Evolutionary conservation across 2,888 invertebrate species (phyloP).

Genomic region (Ypsolopha sequella): DNA sequence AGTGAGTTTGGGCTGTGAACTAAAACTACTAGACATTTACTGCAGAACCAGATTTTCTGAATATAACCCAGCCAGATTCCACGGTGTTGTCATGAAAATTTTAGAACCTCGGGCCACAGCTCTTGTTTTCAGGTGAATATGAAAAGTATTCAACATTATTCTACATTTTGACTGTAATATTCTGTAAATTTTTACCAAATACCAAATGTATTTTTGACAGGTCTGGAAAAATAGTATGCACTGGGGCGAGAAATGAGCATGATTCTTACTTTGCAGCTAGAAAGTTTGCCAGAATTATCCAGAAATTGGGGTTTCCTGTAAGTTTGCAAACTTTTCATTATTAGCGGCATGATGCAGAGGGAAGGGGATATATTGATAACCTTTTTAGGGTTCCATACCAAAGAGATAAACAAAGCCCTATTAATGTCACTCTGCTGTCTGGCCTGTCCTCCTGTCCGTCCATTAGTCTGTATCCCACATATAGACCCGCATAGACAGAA

Average conservation of each 20-base stretch:
- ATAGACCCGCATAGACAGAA: too few species aligned
- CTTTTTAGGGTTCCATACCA: too few species aligned
- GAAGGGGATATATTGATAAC: too few species aligned
- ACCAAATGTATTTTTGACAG: conserved; percentile 38
- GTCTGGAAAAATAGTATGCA: conserved; percentile 87
- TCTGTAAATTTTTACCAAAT: not conserved
- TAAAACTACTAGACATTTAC: conserved; percentile 81
- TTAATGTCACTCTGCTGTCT: too few species aligned
- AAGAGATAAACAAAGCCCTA: too few species aligned
- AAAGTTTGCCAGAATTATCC: conserved; percentile 86
- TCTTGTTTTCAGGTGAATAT: conserved; percentile 66
- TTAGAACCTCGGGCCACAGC: conserved; percentile 83
- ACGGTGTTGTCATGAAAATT: conserved; percentile 87
- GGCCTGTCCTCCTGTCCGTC: too few species aligned
- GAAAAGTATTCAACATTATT: too few species aligned
- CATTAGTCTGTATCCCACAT: too few species aligned
- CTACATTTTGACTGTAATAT: not conserved
- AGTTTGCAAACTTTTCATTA: conserved; percentile 19
- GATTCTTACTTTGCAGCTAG: conserved; percentile 82
- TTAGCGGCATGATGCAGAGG: too few species aligned
- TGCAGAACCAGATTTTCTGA: conserved; percentile 85
- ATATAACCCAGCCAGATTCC: conserved; percentile 85
- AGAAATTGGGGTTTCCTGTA: conserved; percentile 83
- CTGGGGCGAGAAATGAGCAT: conserved; percentile 83
- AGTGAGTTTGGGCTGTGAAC: conserved; percentile 78